phyloP scores from a whole-genome alignment of 2,797 vertebrate species.

The Alcedo quadribrachys region DNA sequence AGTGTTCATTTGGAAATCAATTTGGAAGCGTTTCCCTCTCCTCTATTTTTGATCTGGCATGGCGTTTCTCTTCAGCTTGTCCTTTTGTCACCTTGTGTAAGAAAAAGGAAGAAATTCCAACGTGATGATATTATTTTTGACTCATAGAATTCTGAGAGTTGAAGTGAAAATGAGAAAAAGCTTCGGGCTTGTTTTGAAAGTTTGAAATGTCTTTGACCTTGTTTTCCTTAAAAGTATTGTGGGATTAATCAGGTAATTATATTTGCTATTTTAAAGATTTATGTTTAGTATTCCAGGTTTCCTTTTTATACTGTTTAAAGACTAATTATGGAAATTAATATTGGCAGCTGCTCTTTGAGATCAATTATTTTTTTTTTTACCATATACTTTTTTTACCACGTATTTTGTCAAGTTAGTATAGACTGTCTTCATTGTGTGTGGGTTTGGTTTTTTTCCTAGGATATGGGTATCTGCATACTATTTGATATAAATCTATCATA shows the following conservation, averaged over 20 bases:
- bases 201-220: conserved; percentile 52
- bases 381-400: background rate
- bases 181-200: conserved; percentile 34
- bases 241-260: conserved; percentile 10
- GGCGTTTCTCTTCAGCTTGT: conserved; percentile 44
- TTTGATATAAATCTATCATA: background rate
- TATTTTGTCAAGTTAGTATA: background rate
- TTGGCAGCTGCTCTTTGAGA: background rate
- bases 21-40: conserved; percentile 4
- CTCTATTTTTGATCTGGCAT: conserved; percentile 13
- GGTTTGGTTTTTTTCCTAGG: background rate
- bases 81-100: conserved; percentile 58
- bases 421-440: background rate
- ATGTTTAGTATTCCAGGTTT: background rate
- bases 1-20: conserved; percentile 28
- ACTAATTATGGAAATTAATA: background rate
- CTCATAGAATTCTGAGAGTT: conserved; percentile 49
- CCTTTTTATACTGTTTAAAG: background rate
- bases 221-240: background rate
- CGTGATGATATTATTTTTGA: conserved; percentile 32
- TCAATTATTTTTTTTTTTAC: conserved; percentile 3
- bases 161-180: conserved; percentile 53
- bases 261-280: conserved; percentile 14
- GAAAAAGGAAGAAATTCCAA: conserved; percentile 41
- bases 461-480: background rate